Conservation (phyloP, 2,888 invertebrate species). For the Torymus texanus region DNA sequence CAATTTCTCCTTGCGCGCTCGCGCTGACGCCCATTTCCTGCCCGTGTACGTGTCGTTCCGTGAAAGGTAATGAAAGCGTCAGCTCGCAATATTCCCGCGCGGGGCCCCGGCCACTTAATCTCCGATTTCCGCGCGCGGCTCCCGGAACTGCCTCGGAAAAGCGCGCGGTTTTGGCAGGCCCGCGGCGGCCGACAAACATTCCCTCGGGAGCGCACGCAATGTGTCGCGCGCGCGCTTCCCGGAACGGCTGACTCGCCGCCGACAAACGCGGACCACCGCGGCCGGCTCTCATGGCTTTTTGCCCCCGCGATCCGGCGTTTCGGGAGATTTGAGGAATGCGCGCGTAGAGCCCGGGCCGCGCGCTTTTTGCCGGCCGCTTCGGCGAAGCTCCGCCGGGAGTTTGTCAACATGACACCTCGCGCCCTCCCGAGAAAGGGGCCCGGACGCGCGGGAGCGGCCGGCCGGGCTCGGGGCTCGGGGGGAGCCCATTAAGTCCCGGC, state of each 20-base stretch:
- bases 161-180: no score
- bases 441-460: no score
- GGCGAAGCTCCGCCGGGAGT: no score
- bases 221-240: constrained; percentile 58
- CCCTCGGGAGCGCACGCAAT: constrained; percentile 62
- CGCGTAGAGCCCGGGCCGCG: constrained; percentile 40
- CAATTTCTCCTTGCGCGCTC: constrained; percentile 25
- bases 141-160: background rate
- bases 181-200: no score
- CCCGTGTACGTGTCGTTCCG: constrained; percentile 33
- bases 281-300: constrained; percentile 55
- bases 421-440: no score
- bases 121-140: constrained; percentile 29
- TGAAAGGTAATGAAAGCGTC: constrained; percentile 51
- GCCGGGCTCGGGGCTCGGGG: no score
- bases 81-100: no score
- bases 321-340: constrained; percentile 59
- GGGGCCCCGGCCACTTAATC: constrained; percentile 38
- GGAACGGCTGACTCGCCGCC: constrained; percentile 59
- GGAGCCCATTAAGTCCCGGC: no score
- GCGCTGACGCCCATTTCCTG: background rate
- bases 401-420: no score
- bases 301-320: constrained; percentile 55
- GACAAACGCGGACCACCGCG: constrained; percentile 62
- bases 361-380: no score